phyloP scores from a whole-genome alignment of 2,113 vertebrate genomes.

The Syrmaticus mikado region DNA sequence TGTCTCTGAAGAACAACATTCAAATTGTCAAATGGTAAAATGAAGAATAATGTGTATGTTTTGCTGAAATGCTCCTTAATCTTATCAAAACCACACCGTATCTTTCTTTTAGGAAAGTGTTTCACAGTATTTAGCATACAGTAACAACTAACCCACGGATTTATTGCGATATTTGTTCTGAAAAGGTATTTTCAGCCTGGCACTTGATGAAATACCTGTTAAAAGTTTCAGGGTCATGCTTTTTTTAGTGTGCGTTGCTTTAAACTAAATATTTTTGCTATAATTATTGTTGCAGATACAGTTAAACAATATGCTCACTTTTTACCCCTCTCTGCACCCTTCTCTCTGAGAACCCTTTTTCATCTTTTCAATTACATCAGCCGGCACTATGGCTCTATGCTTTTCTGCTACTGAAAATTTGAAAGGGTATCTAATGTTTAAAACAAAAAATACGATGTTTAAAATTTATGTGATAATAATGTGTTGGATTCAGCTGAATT shows the following conservation, averaged over 20 bases:
- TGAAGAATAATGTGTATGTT: constrained; percentile 64
- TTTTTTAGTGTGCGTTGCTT: background rate
- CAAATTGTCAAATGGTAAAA: constrained; percentile 42
- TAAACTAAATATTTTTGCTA: constrained; percentile 37
- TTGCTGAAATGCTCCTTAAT: constrained; percentile 45
- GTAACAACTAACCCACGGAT: constrained; percentile 14
- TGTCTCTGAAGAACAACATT: constrained; percentile 45
- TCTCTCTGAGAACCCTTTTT: constrained; percentile 11
- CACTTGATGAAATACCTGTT: background rate
- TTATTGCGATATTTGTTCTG: background rate
- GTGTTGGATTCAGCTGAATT: constrained; percentile 41
- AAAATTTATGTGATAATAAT: constrained; percentile 44
- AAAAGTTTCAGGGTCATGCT: background rate
- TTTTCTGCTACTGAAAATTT: constrained; percentile 50
- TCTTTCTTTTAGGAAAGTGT: background rate
- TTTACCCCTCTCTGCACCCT: background rate
- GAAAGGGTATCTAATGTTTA: constrained; percentile 48
- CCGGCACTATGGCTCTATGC: constrained; percentile 1
- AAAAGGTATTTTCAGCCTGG: background rate
- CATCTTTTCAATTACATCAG: constrained; percentile 15
- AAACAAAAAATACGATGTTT: background rate
- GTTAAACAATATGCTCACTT: constrained; percentile 11
- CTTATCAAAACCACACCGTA: constrained; percentile 12
- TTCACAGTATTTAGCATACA: background rate
- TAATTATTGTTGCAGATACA: background rate